These are phyloP conservation scores for Lytechinus pictus DNA, from an alignment of 35 echinoderm and acorn worm species.

Conservation along the genomic window DNA sequence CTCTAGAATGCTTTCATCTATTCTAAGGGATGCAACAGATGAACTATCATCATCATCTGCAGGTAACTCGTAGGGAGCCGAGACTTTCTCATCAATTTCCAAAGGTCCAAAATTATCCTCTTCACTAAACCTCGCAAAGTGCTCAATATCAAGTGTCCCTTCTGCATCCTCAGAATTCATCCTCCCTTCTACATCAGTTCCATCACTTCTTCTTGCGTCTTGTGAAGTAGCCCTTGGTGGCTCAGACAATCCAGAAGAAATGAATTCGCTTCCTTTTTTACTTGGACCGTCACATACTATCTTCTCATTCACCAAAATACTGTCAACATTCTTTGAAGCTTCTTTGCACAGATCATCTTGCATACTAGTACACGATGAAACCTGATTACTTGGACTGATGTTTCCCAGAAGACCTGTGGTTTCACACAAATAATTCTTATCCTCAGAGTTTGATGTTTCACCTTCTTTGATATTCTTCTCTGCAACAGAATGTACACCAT, in stretches of 20 bases:
- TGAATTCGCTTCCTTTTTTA: neutral
- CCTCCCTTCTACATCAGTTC: neutral
- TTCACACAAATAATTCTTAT: neutral
- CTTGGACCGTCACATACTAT: neutral
- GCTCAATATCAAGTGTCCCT: neutral
- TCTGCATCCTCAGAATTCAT: neutral
- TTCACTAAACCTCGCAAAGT: conserved; percentile 18
- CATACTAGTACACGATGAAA: neutral
- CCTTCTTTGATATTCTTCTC: neutral
- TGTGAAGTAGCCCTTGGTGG: neutral
- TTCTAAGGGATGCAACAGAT: neutral
- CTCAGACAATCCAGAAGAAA: neutral
- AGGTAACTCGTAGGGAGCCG: neutral
- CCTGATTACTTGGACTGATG: neutral
- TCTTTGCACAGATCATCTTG: neutral
- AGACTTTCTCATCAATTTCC: neutral
- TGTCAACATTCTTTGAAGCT: neutral
- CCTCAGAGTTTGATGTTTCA: neutral
- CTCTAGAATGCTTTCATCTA: neutral
- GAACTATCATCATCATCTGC: conserved; percentile 2
- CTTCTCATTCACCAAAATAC: neutral
- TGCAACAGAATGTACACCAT: neutral
- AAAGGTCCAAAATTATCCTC: neutral
- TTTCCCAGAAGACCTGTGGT: neutral
- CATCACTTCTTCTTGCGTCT: neutral